Conservation (phyloP, 37 sponge, comb jelly and placozoan genomes). For the Corticium candelabrum region DNA sequence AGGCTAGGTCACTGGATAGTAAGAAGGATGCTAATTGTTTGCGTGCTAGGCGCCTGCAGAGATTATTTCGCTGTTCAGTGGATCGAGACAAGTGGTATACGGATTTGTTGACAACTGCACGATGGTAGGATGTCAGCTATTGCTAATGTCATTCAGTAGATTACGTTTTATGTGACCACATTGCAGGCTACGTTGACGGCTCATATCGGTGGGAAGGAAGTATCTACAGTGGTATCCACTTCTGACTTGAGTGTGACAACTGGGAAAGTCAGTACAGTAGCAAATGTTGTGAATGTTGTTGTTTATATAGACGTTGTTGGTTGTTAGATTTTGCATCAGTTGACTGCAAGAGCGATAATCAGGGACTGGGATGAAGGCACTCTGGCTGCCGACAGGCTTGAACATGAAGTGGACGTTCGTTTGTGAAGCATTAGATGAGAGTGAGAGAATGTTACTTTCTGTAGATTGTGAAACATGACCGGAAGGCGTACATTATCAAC, state of each 20-base stretch:
- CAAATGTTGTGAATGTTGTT: background rate
- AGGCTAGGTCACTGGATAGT: too few relatives aligned
- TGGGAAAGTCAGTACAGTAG: conserved; percentile 39
- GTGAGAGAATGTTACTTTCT: conserved; percentile 22
- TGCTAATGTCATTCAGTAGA: background rate
- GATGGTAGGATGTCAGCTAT: conserved; percentile 16
- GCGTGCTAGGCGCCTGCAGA: conserved; percentile 65
- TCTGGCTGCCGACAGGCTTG: conserved; percentile 49
- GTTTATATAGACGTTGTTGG: conserved; percentile 19
- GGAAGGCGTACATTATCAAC: conserved; percentile 77
- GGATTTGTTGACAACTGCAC: conserved; percentile 88
- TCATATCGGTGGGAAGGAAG: conserved; percentile 74
- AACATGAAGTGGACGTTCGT: conserved; percentile 68
- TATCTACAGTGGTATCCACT: conserved; percentile 81
- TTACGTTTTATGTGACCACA: background rate
- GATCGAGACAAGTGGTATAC: conserved; percentile 85
- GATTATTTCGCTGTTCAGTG: conserved; percentile 80
- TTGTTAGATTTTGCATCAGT: conserved; percentile 70
- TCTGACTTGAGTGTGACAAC: conserved; percentile 70
- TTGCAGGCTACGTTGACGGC: conserved; percentile 68
- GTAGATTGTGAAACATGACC: conserved; percentile 64
- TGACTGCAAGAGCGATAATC: conserved; percentile 92
- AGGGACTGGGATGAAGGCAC: conserved; percentile 90
- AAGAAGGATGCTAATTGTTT: too few relatives aligned
- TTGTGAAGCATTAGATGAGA: background rate